These are phyloP conservation scores for Tetrax tetrax DNA, from an alignment of 2,113 vertebrate species.

Conservation along the genomic window DNA sequence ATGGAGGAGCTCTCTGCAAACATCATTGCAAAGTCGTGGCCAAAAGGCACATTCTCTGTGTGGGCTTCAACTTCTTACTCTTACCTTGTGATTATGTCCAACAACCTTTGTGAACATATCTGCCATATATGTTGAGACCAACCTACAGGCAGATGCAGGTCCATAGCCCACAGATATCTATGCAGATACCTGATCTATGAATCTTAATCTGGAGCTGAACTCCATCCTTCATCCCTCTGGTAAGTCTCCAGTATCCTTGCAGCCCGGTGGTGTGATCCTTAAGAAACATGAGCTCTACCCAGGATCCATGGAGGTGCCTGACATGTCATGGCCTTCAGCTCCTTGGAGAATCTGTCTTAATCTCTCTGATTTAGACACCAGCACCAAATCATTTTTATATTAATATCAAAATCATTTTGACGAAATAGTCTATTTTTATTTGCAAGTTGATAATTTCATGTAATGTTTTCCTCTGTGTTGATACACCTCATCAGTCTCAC, in stretches of 20 bases:
- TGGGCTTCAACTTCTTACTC: neutral
- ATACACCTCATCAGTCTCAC: neutral
- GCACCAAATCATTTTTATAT: neutral
- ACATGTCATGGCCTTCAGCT: neutral
- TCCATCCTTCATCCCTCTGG: neutral
- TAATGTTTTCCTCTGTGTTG: neutral
- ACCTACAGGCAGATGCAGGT: neutral
- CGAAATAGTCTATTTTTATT: neutral
- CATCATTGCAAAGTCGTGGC: neutral
- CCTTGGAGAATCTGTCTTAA: neutral
- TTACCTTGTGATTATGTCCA: rapidly evolving
- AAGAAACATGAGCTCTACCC: neutral
- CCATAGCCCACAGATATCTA: neutral
- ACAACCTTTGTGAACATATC: neutral
- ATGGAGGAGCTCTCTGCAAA: neutral
- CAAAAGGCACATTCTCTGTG: neutral
- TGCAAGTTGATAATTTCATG: neutral
- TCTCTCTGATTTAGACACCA: neutral
- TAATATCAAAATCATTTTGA: neutral
- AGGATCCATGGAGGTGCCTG: neutral
- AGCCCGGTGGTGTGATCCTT: neutral
- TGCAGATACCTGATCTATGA: neutral
- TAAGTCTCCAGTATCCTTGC: neutral
- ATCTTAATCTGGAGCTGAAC: neutral
- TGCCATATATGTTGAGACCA: neutral